Conservation (phyloP, 2,797 vertebrate species). For the Garrulus glandarius region DNA sequence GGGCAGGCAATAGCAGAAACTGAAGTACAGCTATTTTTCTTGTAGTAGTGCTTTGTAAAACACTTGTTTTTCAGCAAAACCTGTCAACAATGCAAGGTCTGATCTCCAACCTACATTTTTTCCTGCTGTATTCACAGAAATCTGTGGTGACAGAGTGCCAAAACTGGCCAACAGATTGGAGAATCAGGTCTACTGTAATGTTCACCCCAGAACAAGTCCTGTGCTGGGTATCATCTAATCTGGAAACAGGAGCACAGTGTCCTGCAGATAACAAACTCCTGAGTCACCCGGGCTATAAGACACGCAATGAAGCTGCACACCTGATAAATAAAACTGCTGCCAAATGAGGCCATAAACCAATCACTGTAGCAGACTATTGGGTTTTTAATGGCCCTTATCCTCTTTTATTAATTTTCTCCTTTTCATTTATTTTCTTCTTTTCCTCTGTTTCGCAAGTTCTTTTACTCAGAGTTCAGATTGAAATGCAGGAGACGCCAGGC, state of each 20-base stretch:
- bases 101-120: neutral
- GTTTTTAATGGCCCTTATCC: neutral
- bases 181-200: neutral
- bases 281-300: neutral
- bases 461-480: too few relatives aligned
- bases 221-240: neutral
- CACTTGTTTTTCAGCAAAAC: neutral
- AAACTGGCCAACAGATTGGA: neutral
- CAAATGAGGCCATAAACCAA: neutral
- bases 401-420: neutral
- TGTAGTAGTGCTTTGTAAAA: neutral
- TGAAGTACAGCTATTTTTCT: neutral
- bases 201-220: neutral
- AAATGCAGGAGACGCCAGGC: too few relatives aligned
- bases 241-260: neutral
- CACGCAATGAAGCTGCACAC: neutral
- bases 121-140: neutral
- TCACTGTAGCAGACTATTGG: neutral
- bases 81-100: neutral
- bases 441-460: too few relatives aligned
- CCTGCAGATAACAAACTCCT: neutral
- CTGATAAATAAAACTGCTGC: neutral
- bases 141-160: neutral
- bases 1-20: neutral
- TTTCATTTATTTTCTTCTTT: too few relatives aligned